Base-by-base conservation (phyloP, 2,797 vertebrate genomes). In the Aldrovandia affinis region DNA sequence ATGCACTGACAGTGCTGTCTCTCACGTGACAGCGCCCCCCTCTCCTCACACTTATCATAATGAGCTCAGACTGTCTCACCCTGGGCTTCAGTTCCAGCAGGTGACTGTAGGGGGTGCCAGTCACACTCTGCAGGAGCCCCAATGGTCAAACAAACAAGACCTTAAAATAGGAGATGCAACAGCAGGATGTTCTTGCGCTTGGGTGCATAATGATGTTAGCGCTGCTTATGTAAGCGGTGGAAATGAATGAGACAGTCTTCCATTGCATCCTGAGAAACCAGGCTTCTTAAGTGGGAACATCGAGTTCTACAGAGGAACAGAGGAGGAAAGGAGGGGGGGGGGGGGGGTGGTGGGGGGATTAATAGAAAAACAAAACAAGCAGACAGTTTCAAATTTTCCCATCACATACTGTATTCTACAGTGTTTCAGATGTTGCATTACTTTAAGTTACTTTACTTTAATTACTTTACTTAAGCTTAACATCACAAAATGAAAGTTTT, bases 281-380 rank as follows among this genome's bases (percentile, higher is more conserved):
- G 68, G 18, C 68, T 42, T 22, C 36, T 42, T 73, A 73, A 73
- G 68, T 42, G 68, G 33, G 68, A 73, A 73, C 68, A 73, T 73
- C 14, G 68, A 73, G 68, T 73, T 42, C 30, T 42, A 42, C 14
- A 20, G 68, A 22, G 6, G 36, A 73, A 5, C 33, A 73, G 15
- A 42, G 12, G 63, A 68, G 30, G 63, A 28, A 6, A 28, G 28
- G 9, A 28, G 20, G 57, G 14, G 30, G 63, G 9, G 28, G 20
- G 57, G 57, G 57, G 20, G 18, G 20, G 25, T 15, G 33, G 15
- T 14, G 5, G 36, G 42, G 18, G 9, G 36, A 12, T 12, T 12
- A 52, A 12, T 12, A 52, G 4, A 52, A 73, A 39, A 20, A 3
- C 33, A 14, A 14, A 2, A 42, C 33, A 73, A 42, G 68, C 33